Percentiles rank a stretch among this genome's conserved stretches.
Evolutionary conservation across 2,888 invertebrate genomes (phyloP).

Genomic region (Meteorus colon): DNA sequence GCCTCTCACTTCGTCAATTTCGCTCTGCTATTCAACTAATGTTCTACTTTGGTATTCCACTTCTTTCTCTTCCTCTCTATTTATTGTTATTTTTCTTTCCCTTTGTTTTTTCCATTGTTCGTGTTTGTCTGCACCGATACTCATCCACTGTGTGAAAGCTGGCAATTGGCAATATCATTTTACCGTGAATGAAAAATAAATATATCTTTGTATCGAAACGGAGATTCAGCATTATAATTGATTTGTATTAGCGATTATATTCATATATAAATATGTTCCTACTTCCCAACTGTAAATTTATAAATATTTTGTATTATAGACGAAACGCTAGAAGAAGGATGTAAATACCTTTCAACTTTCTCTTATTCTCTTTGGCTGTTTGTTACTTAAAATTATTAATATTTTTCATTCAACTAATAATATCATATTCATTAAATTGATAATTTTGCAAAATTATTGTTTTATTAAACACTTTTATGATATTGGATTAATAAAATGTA

Average conservation of each 20-base stretch:
- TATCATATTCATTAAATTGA: neutral
- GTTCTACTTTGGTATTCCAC: neutral
- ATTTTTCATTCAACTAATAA: neutral
- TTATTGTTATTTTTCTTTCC: constrained; percentile 14
- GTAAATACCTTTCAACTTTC: neutral
- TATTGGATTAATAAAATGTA: neutral
- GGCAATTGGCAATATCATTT: constrained; percentile 3
- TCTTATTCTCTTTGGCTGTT: neutral
- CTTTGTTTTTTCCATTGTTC: neutral
- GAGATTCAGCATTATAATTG: neutral
- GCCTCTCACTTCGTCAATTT: neutral
- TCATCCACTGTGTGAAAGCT: constrained; percentile 24
- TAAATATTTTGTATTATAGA: constrained; percentile 15
- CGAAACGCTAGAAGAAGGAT: neutral
- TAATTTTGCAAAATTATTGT: neutral
- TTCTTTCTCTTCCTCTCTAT: constrained; percentile 1
- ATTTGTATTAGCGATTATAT: neutral
- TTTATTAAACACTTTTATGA: neutral
- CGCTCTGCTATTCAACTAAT: constrained; percentile 11
- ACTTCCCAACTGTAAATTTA: constrained; percentile 9
- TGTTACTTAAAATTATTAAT: neutral
- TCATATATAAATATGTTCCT: neutral
- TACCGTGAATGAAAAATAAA: neutral
- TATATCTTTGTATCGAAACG: neutral
- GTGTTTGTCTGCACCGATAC: constrained; percentile 37